Conservation (phyloP, 2,888 invertebrate genomes). For the Drosophila maculinotata region DNA sequence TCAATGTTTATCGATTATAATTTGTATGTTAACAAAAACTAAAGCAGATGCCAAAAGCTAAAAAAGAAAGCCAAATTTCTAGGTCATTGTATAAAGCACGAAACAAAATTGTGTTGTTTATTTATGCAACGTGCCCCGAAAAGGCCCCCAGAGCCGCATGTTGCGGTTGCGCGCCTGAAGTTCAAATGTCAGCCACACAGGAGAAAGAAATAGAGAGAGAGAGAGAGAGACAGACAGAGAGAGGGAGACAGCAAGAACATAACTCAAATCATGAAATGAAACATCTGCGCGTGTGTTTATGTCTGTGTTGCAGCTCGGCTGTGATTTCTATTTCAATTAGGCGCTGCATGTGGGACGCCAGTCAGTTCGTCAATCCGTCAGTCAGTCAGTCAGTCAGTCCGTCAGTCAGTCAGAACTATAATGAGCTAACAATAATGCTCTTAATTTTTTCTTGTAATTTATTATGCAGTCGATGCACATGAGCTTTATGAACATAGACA, state of each 20-base stretch:
- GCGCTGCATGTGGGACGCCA: conserved; percentile 63
- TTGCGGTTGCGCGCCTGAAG: conserved; percentile 71
- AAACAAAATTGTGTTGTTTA: conserved; percentile 47
- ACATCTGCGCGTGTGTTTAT: conserved; percentile 61
- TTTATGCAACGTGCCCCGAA: conserved; percentile 65
- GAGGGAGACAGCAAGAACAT: conserved; percentile 41
- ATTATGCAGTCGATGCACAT: conserved; percentile 49
- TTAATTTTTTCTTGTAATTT: conserved; percentile 63
- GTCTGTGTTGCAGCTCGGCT: conserved; percentile 34
- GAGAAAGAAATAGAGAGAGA: conserved; percentile 10
- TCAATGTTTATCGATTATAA: background rate
- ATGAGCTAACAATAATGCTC: conserved; percentile 75
- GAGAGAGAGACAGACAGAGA: conserved; percentile 1
- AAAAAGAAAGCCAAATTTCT: conserved; percentile 71
- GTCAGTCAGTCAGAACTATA: conserved; percentile 43
- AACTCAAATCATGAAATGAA: conserved; percentile 69
- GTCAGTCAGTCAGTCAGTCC: conserved; percentile 7
- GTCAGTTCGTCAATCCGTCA: conserved; percentile 19
- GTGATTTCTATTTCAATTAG: conserved; percentile 74
- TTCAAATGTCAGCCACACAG: conserved; percentile 68
- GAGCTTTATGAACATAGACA: conserved; percentile 30
- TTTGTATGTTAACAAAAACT: conserved; percentile 12
- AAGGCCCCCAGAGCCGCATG: conserved; percentile 28
- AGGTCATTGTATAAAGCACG: conserved; percentile 57
- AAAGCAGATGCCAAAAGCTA: conserved; percentile 19